phyloP scores from a whole-genome alignment of 2,888 invertebrate species.

The Ophioninae sp. region DNA sequence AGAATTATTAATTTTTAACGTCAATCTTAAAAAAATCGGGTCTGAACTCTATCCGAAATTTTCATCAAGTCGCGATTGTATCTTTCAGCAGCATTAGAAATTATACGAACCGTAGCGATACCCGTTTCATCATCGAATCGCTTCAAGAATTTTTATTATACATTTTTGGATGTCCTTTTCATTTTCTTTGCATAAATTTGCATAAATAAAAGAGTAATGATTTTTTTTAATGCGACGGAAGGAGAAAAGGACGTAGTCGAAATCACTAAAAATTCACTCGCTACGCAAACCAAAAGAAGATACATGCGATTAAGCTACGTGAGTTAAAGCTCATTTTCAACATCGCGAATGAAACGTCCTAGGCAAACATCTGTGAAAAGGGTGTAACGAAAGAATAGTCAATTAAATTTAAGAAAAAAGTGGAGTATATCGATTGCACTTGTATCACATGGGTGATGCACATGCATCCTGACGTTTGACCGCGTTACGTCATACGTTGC shows the following conservation, averaged over 20 bases:
- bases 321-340: slow-evolving; percentile 17
- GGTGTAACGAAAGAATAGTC: slow-evolving; percentile 65
- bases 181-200: not conserved
- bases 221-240: slow-evolving; percentile 32
- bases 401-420: slow-evolving; percentile 67
- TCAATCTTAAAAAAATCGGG: not conserved
- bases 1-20: not conserved
- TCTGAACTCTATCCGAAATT: not conserved
- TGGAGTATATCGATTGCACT: slow-evolving; percentile 31
- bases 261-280: not conserved
- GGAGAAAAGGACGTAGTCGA: slow-evolving; percentile 44
- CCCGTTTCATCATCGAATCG: not conserved
- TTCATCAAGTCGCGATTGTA: not conserved
- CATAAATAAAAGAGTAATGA: not conserved
- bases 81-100: not conserved
- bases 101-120: not conserved
- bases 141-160: not conserved
- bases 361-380: slow-evolving; percentile 36
- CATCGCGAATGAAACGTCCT: slow-evolving; percentile 27
- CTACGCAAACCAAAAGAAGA: not conserved
- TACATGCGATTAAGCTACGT: slow-evolving; percentile 11
- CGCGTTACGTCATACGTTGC: not conserved
- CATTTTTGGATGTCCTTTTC: not conserved
- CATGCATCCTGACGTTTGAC: slow-evolving; percentile 6
- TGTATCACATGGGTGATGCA: not conserved